These are phyloP conservation scores for Perccottus glenii DNA, from an alignment of 2,113 vertebrate genomes.

Conservation along the genomic window DNA sequence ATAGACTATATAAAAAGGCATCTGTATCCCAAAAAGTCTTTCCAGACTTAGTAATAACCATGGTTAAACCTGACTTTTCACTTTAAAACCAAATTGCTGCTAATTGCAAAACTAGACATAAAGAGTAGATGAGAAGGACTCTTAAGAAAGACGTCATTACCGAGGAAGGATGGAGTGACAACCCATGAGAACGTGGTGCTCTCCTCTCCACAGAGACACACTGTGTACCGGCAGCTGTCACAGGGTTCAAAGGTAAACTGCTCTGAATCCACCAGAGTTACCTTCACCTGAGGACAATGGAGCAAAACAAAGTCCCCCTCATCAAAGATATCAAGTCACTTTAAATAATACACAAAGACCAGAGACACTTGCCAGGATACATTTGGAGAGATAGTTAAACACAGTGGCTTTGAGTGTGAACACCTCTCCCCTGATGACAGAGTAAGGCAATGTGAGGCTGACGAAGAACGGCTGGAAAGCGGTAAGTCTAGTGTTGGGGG, in stretches of 20 bases:
- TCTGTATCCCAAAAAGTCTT: too few species aligned
- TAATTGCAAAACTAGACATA: too few species aligned
- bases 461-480: conserved; percentile 87
- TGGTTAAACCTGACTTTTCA: too few species aligned
- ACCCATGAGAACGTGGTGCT: conserved; percentile 78
- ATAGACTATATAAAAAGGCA: too few species aligned
- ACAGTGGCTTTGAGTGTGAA: conserved; percentile 83
- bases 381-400: conserved; percentile 86
- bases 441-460: conserved; percentile 81
- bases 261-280: conserved; percentile 65
- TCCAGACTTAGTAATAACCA: too few species aligned
- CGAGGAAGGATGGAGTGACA: conserved; percentile 73
- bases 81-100: too few species aligned
- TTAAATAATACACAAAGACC: too few species aligned
- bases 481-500: conserved; percentile 67
- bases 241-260: conserved; percentile 70
- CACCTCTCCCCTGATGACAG: conserved; percentile 82
- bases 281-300: conserved; percentile 70
- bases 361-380: conserved; percentile 81
- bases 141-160: conserved; percentile 54
- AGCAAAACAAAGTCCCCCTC: neutral
- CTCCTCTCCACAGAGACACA: conserved; percentile 73
- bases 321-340: neutral
- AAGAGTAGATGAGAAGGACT: too few species aligned
- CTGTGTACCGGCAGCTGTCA: conserved; percentile 70